Evolutionary conservation across 2,113 vertebrate genomes (phyloP).

Genomic region (Tragelaphus scriptus): DNA sequence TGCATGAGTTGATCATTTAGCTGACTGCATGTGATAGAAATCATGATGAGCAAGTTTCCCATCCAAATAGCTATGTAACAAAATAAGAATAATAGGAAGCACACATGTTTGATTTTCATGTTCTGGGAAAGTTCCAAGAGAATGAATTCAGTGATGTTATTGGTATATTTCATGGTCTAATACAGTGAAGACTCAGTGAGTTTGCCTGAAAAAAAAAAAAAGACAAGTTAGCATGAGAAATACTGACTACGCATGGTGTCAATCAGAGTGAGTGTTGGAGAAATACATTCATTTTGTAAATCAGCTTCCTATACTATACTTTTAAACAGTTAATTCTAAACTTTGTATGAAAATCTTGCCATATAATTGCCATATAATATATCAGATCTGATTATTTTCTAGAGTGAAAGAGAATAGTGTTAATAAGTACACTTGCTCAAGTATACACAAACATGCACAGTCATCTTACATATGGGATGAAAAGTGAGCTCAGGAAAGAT

Average conservation of each 20-base stretch:
- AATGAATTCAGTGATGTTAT: constrained; percentile 41
- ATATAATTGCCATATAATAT: not conserved
- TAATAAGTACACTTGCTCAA: not conserved
- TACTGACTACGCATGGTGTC: not conserved
- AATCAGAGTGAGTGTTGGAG: not conserved
- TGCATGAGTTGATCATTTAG: constrained; percentile 55
- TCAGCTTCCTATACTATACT: not conserved
- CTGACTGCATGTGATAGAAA: constrained; percentile 29
- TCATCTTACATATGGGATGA: not conserved
- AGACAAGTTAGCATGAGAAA: not conserved
- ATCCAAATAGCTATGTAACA: constrained; percentile 45
- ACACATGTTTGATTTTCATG: constrained; percentile 15
- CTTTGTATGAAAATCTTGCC: not conserved
- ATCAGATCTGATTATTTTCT: not conserved
- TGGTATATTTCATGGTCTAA: not conserved
- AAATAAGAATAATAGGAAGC: constrained; percentile 36
- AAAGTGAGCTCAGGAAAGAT: not conserved
- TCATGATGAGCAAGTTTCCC: constrained; percentile 52
- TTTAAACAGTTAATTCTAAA: not conserved
- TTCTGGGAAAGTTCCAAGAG: constrained; percentile 54
- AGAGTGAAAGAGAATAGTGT: not conserved
- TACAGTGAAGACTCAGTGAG: not conserved
- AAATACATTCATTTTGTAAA: not conserved
- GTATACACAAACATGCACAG: not conserved
- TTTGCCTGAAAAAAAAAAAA: not conserved